phyloP scores from a whole-genome alignment of 2,888 invertebrate genomes.

The Mimachlamys varia region DNA sequence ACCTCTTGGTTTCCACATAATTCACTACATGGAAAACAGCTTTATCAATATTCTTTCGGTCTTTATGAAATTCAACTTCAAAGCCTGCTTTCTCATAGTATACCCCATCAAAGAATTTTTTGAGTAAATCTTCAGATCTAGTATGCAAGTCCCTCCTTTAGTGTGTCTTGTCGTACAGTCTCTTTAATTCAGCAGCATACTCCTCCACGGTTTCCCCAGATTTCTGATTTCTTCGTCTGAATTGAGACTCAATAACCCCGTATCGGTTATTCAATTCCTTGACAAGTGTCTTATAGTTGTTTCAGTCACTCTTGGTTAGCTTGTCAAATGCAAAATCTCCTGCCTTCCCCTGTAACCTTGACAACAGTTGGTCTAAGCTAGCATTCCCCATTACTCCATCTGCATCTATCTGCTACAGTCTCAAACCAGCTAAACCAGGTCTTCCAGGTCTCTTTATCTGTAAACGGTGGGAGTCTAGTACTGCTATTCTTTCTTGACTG shows the following conservation, averaged over 20 bases:
- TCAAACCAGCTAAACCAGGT: slow-evolving; percentile 38
- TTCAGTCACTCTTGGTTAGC: not conserved
- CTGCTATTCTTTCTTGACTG: too few species aligned
- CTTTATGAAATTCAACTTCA: slow-evolving; percentile 46
- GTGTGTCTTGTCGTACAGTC: slow-evolving; percentile 48
- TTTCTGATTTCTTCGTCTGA: slow-evolving; percentile 42
- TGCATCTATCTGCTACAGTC: slow-evolving; percentile 23
- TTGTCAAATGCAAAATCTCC: slow-evolving; percentile 51
- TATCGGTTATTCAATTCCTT: slow-evolving; percentile 44
- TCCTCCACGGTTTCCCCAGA: slow-evolving; percentile 43
- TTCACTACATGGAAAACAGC: slow-evolving; percentile 46
- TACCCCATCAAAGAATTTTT: slow-evolving; percentile 40
- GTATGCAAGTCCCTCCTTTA: slow-evolving; percentile 40
- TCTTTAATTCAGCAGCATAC: slow-evolving; percentile 46
- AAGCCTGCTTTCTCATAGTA: slow-evolving; percentile 39
- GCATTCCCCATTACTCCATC: slow-evolving; percentile 39
- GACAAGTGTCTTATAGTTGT: slow-evolving; percentile 10
- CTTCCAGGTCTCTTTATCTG: slow-evolving; percentile 43
- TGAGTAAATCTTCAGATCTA: slow-evolving; percentile 41
- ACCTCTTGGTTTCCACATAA: slow-evolving; percentile 39
- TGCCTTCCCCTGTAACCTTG: slow-evolving; percentile 49
- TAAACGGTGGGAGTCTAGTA: slow-evolving; percentile 40
- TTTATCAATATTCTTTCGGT: slow-evolving; percentile 48
- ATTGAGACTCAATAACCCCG: slow-evolving; percentile 45
- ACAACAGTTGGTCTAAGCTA: slow-evolving; percentile 49